Conservation (phyloP, 2,888 invertebrate species). For the Meloe dianella region DNA sequence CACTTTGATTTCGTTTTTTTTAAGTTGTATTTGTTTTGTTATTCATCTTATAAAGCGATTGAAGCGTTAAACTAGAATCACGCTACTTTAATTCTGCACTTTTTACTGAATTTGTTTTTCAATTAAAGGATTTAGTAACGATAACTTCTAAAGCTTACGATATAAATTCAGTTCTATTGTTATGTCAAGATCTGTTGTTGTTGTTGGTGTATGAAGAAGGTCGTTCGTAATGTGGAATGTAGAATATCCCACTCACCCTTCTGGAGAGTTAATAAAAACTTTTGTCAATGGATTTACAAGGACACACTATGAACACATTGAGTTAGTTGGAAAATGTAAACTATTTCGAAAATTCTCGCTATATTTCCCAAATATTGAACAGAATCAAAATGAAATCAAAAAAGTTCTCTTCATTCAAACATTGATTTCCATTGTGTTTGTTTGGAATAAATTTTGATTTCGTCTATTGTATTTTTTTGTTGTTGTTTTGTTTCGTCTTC, state of each 20-base stretch:
- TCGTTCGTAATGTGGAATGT: conserved; percentile 16
- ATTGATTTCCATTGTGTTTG: too few species aligned
- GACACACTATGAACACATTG: neutral
- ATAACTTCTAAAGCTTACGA: neutral
- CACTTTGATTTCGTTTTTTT: neutral
- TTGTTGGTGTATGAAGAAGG: neutral
- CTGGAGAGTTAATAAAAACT: conserved; percentile 27
- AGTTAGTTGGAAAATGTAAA: conserved; percentile 21
- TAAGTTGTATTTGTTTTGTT: neutral
- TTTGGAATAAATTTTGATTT: too few species aligned
- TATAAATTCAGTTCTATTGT: conserved; percentile 7
- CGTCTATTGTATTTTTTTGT: too few species aligned
- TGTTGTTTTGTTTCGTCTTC: too few species aligned
- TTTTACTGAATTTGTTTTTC: neutral
- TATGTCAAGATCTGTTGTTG: neutral
- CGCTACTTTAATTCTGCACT: neutral
- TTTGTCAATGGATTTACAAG: conserved; percentile 23
- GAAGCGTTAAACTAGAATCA: neutral
- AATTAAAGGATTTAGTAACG: neutral
- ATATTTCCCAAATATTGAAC: neutral
- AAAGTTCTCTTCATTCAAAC: neutral
- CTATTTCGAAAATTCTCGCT: conserved; percentile 26
- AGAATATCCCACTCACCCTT: conserved; percentile 17
- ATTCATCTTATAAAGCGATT: neutral
- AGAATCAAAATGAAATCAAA: neutral